Percentiles rank a stretch among this genome's conserved stretches.
Conservation (phyloP, 2,797 vertebrate genomes). For the Anableps anableps region DNA sequence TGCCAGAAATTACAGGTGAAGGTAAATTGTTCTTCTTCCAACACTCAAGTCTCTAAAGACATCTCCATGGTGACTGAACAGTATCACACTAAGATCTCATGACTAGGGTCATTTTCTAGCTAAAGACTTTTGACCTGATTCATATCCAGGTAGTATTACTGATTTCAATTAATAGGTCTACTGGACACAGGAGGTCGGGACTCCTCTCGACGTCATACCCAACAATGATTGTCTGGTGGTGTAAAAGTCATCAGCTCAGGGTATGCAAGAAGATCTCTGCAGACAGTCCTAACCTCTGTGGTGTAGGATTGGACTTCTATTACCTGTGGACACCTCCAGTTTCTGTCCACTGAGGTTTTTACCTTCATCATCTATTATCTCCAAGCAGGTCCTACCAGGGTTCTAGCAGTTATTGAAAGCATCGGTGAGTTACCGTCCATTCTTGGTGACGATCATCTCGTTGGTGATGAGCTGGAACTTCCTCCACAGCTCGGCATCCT, state of each 20-base stretch:
- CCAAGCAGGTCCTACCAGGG: not conserved
- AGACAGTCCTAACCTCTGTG: too few species aligned
- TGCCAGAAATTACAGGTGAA: too few species aligned
- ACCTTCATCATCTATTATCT: too few species aligned
- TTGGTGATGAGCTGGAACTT: slow-evolving; percentile 94
- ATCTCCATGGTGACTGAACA: not conserved
- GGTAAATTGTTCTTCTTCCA: too few species aligned
- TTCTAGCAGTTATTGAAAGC: too few species aligned
- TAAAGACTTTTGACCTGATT: not conserved
- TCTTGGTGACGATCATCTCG: slow-evolving; percentile 99
- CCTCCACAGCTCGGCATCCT: slow-evolving; percentile 92
- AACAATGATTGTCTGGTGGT: too few species aligned
- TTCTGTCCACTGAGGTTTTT: too few species aligned
- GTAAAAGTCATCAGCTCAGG: too few species aligned
- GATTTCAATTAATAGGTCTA: not conserved
- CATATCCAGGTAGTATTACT: too few species aligned
- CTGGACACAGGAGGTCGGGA: not conserved
- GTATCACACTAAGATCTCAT: not conserved
- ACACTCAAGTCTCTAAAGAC: not conserved
- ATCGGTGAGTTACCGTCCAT: slow-evolving; percentile 86
- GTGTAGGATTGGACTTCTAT: too few species aligned
- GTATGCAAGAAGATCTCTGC: too few species aligned
- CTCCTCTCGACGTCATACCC: not conserved
- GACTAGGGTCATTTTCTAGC: not conserved
- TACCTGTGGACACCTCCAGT: too few species aligned